phyloP scores from a whole-genome alignment of 1,140 invertebrate species.

The Diploscapter pachys region DNA sequence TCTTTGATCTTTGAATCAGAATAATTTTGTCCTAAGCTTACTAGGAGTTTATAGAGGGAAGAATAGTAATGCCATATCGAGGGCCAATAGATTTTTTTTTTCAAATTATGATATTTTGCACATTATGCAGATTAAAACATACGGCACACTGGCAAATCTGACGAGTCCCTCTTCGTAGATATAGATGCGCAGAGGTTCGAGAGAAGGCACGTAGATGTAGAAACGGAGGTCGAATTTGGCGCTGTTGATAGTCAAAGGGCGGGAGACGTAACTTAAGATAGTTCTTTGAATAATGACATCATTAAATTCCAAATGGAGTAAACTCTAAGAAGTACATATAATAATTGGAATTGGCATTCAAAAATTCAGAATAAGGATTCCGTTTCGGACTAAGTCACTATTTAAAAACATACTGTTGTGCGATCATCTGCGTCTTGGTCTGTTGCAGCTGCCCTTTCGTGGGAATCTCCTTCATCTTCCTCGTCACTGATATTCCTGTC shows the following conservation, averaged over 20 bases:
- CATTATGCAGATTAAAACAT: constrained; percentile 19
- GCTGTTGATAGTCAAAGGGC: constrained; percentile 87
- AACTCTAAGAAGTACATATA: not conserved
- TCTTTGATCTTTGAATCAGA: not conserved
- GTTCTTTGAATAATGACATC: not conserved
- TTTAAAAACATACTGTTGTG: constrained; percentile 67
- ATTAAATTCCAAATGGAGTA: not conserved
- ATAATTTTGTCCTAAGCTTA: not conserved
- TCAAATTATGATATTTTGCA: too few relatives aligned
- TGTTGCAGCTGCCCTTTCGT: too few relatives aligned
- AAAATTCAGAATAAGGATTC: too few relatives aligned
- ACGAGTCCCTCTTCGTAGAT: constrained; percentile 91
- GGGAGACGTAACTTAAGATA: constrained; percentile 77
- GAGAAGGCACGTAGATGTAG: constrained; percentile 89
- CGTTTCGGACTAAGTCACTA: too few relatives aligned
- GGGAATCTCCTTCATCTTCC: constrained; percentile 86
- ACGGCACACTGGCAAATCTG: constrained; percentile 77
- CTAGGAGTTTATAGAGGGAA: too few relatives aligned
- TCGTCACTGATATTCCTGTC: constrained; percentile 86
- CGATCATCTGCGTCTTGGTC: constrained; percentile 72
- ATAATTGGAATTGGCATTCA: too few relatives aligned
- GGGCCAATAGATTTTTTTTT: too few relatives aligned
- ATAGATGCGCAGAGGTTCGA: constrained; percentile 86
- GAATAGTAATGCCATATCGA: too few relatives aligned
- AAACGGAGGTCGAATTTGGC: constrained; percentile 92